A percentile compares a stretch with the other conserved stretches of the same genome.
These are phyloP conservation scores for Nemurella pictetii DNA, from an alignment of 2,888 invertebrate genomes.

Conservation along the genomic window DNA sequence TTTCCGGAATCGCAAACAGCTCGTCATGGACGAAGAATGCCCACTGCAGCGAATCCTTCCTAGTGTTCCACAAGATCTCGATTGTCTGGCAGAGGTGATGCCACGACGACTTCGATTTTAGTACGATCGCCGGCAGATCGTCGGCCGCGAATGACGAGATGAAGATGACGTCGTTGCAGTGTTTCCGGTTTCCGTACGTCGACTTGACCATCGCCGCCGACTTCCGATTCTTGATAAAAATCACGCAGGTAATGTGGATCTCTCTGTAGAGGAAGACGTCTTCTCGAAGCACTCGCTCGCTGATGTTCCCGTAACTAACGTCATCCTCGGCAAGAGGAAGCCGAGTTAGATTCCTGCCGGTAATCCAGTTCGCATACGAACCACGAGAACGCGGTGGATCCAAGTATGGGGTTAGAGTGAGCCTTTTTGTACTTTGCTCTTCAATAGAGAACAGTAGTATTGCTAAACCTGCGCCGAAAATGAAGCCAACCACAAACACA, in stretches of 20 bases:
- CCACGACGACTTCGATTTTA: slow-evolving; percentile 49
- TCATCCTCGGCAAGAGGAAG: slow-evolving; percentile 42
- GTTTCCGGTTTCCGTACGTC: slow-evolving; percentile 51
- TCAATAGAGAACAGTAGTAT: slow-evolving; percentile 41
- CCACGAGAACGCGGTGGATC: slow-evolving; percentile 44
- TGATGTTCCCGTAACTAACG: slow-evolving; percentile 46
- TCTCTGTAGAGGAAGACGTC: slow-evolving; percentile 46
- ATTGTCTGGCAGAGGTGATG: slow-evolving; percentile 54
- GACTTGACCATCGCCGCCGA: slow-evolving; percentile 51
- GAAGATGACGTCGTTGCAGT: slow-evolving; percentile 40
- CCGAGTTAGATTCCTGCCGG: not conserved
- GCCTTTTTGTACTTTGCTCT: slow-evolving; percentile 33
- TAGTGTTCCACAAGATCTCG: slow-evolving; percentile 48
- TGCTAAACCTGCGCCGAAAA: slow-evolving; percentile 45
- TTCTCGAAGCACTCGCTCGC: slow-evolving; percentile 35
- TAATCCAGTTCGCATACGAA: slow-evolving; percentile 34
- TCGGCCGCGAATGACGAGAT: slow-evolving; percentile 32
- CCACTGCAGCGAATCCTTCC: slow-evolving; percentile 54
- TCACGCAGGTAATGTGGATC: slow-evolving; percentile 54
- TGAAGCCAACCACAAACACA: slow-evolving; percentile 47
- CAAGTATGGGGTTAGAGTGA: slow-evolving; percentile 44
- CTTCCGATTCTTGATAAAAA: slow-evolving; percentile 53
- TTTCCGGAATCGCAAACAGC: slow-evolving; percentile 60
- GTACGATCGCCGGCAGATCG: slow-evolving; percentile 32
- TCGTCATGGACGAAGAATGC: slow-evolving; percentile 59